Percentiles rank a stretch among this genome's conserved stretches.
Evolutionary conservation across 2,888 invertebrate species (phyloP).

Genomic region (Trichopoda pennipes): DNA sequence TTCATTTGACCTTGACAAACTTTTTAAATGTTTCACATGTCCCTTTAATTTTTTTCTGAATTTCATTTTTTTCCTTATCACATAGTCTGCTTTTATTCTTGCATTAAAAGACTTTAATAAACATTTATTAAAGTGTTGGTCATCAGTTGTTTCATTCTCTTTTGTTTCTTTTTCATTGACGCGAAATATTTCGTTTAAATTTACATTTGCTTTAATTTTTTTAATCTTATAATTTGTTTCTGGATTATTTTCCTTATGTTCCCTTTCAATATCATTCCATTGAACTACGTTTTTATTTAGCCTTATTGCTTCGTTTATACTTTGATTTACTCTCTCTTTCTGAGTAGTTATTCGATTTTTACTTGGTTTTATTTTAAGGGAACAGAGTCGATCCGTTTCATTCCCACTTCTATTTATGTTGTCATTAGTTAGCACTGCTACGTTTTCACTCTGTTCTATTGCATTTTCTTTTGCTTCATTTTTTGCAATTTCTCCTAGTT

Average conservation of each 20-base stretch:
- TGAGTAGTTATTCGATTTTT: not conserved
- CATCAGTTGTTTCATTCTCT: not conserved
- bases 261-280: not conserved
- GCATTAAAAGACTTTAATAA: not conserved
- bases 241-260: not conserved
- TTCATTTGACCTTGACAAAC: not conserved
- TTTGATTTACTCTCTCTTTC: not conserved
- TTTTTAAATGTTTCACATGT: not conserved
- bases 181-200: not conserved
- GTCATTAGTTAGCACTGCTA: not conserved
- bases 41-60: not conserved
- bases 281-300: not conserved
- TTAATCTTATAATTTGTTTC: not conserved
- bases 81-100: not conserved
- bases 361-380: not conserved
- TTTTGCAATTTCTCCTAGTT: conserved; percentile 3
- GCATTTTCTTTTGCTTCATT: not conserved
- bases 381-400: not conserved
- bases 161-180: too few species aligned
- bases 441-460: not conserved
- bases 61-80: not conserved
- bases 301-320: not conserved
- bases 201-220: not conserved
- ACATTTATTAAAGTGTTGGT: not conserved
- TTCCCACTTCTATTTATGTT: not conserved